These are phyloP conservation scores for Bubalus kerabau DNA, from an alignment of 2,113 vertebrate genomes.

Conservation along the genomic window DNA sequence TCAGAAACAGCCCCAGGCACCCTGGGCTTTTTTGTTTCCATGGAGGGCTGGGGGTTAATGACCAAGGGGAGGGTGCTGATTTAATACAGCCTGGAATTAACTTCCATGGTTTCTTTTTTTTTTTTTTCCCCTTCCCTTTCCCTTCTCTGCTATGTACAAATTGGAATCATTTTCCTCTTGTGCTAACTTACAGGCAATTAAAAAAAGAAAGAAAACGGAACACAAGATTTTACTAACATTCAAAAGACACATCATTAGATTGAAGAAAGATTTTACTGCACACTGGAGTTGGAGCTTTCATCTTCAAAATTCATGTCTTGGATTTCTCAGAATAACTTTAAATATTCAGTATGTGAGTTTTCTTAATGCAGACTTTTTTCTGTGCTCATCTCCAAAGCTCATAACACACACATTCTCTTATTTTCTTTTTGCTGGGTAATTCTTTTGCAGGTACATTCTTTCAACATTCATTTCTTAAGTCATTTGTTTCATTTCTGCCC, in stretches of 20 bases:
- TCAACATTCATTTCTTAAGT: not conserved
- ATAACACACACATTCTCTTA: not conserved
- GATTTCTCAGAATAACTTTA: not conserved
- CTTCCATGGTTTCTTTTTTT: not conserved
- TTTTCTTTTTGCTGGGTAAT: not conserved
- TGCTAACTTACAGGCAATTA: not conserved
- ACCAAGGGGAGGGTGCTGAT: not conserved
- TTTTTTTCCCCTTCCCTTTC: rapidly evolving
- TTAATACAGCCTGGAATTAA: not conserved
- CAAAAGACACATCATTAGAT: not conserved
- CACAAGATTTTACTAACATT: not conserved
- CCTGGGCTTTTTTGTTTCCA: not conserved
- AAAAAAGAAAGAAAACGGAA: not conserved
- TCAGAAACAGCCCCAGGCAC: not conserved
- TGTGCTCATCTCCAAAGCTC: not conserved
- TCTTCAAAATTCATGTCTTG: not conserved
- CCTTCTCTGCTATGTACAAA: not conserved
- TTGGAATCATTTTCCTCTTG: not conserved
- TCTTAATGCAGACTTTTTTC: not conserved
- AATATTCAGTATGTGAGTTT: not conserved
- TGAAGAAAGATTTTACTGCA: not conserved
- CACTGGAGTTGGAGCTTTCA: not conserved
- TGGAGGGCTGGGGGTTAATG: not conserved
- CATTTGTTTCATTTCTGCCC: not conserved
- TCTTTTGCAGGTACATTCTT: not conserved